phyloP scores from a whole-genome alignment of 2,888 invertebrate species.

The Microchrysa polita region DNA sequence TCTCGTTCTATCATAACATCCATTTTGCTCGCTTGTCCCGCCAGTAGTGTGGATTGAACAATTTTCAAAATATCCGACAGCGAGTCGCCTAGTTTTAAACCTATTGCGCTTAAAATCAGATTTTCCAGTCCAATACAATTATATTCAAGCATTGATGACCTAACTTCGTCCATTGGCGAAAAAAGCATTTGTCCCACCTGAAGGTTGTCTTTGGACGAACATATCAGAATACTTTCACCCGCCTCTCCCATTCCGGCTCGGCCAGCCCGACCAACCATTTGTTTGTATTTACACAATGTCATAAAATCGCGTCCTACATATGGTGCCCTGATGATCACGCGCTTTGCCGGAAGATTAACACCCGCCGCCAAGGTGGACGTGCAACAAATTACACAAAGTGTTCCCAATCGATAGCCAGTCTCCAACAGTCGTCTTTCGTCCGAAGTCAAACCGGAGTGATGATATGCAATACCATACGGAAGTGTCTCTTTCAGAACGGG shows the following conservation, averaged over 20 bases:
- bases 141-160: conserved; percentile 68
- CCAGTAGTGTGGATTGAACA: conserved; percentile 71
- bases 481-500: conserved; percentile 74
- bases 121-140: conserved; percentile 68
- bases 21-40: conserved; percentile 69
- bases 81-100: conserved; percentile 71
- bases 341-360: conserved; percentile 92
- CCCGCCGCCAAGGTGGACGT: conserved; percentile 98
- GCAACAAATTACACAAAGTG: conserved; percentile 89
- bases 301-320: conserved; percentile 80
- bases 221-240: conserved; percentile 90
- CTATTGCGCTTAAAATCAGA: conserved; percentile 75
- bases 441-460: conserved; percentile 89
- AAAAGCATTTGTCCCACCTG: conserved; percentile 69
- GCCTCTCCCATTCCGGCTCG: conserved; percentile 84
- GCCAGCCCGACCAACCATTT: conserved; percentile 96
- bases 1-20: conserved; percentile 57
- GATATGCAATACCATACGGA: conserved; percentile 88
- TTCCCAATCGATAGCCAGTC: conserved; percentile 82
- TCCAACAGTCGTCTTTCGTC: conserved; percentile 89
- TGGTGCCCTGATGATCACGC: conserved; percentile 88
- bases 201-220: conserved; percentile 69
- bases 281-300: conserved; percentile 84
- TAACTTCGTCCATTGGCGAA: conserved; percentile 75
- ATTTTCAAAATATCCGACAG: conserved; percentile 67